These are phyloP conservation scores for Channallabes apus DNA, from an alignment of 2,797 vertebrate genomes.

Conservation along the genomic window DNA sequence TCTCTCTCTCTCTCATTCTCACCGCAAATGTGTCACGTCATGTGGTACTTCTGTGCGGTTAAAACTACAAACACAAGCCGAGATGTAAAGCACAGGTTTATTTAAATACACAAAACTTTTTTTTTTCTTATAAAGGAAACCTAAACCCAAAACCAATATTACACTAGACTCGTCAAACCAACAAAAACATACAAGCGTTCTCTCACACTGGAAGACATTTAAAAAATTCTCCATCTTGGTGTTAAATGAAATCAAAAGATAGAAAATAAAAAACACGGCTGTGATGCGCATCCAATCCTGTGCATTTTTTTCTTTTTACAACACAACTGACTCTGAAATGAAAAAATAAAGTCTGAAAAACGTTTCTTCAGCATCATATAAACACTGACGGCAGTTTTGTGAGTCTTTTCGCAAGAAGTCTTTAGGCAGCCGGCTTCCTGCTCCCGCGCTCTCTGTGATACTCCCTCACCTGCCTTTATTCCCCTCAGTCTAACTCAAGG, in stretches of 20 bases:
- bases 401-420: constrained; percentile 24
- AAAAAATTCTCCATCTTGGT: constrained; percentile 34
- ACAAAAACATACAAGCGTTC: constrained; percentile 24
- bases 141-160: constrained; percentile 30
- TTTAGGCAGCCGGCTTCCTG: background rate
- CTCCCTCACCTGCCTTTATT: background rate
- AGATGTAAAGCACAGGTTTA: constrained; percentile 55
- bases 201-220: constrained; percentile 55
- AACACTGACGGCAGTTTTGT: constrained; percentile 52
- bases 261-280: constrained; percentile 27
- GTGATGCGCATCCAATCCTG: constrained; percentile 36
- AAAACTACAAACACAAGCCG: background rate
- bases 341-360: constrained; percentile 37
- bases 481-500: background rate
- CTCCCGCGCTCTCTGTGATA: background rate
- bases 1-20: background rate
- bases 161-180: constrained; percentile 38
- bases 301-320: constrained; percentile 13
- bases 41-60: background rate
- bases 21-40: background rate
- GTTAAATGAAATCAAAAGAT: constrained; percentile 41
- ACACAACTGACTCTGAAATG: constrained; percentile 9
- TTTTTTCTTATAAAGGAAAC: constrained; percentile 10
- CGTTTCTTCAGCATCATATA: constrained; percentile 27
- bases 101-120: constrained; percentile 54